These are phyloP conservation scores for Eupithecia subumbrata DNA, from an alignment of 2,888 invertebrate genomes.

Conservation along the genomic window DNA sequence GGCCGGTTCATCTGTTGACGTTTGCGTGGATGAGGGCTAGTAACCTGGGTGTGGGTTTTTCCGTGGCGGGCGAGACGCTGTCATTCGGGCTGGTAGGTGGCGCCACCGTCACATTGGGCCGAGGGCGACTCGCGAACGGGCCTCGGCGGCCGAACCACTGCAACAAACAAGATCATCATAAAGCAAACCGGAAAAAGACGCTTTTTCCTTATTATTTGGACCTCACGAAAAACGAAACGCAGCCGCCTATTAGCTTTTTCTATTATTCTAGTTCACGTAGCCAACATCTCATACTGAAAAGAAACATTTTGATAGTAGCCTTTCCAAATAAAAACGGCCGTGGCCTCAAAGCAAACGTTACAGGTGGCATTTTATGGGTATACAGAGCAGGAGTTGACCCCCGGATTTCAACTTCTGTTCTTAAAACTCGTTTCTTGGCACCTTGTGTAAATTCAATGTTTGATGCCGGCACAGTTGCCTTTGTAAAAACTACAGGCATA, in stretches of 20 bases:
- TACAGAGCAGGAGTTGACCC: background rate
- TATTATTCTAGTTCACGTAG: background rate
- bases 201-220: background rate
- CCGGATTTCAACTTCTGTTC: background rate
- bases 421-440: background rate
- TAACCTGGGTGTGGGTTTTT: conserved; percentile 68
- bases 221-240: background rate
- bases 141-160: conserved; percentile 76
- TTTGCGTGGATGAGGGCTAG: background rate
- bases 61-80: conserved; percentile 62
- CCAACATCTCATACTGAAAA: background rate
- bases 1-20: too few relatives aligned
- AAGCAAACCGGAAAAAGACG: conserved; percentile 1
- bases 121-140: conserved; percentile 71
- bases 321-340: background rate
- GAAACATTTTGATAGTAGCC: background rate
- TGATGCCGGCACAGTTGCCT: background rate
- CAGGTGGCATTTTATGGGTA: background rate
- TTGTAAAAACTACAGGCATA: background rate
- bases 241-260: background rate
- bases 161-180: conserved; percentile 46
- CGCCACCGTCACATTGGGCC: conserved; percentile 65
- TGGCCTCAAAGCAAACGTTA: background rate
- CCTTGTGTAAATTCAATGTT: background rate
- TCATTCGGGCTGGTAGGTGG: conserved; percentile 60